Evolutionary conservation across 2,888 invertebrate species (phyloP).

Genomic region (Gandaritis pyraliata): DNA sequence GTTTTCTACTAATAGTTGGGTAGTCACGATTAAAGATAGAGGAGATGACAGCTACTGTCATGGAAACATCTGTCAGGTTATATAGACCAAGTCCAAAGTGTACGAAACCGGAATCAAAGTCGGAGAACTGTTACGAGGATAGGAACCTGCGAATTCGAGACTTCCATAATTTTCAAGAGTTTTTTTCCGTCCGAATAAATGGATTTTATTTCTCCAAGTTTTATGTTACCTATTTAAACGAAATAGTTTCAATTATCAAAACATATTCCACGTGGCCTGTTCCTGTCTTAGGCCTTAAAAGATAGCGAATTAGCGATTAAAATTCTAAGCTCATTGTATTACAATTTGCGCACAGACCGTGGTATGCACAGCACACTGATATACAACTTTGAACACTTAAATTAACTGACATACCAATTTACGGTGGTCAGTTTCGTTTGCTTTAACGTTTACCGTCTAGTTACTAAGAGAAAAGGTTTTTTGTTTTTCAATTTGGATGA

Average conservation of each 20-base stretch:
- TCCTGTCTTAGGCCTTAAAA: slow-evolving; percentile 21
- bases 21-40: background rate
- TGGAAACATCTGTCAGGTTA: background rate
- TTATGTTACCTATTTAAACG: no score
- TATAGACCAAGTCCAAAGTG: background rate
- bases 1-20: background rate
- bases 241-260: no score
- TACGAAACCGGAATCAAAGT: no score
- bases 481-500: no score
- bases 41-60: background rate
- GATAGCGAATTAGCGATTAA: slow-evolving; percentile 47
- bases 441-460: background rate
- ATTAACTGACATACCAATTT: slow-evolving; percentile 11
- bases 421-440: slow-evolving; percentile 7
- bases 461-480: no score
- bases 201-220: no score
- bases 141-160: no score
- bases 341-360: slow-evolving; percentile 42
- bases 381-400: slow-evolving; percentile 30
- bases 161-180: no score
- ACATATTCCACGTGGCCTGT: slow-evolving; percentile 4
- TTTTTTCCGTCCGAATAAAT: no score
- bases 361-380: slow-evolving; percentile 26
- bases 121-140: no score
- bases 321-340: slow-evolving; percentile 45